phyloP scores from a whole-genome alignment of 1,140 invertebrate species.

The Amphibalanus amphitrite region DNA sequence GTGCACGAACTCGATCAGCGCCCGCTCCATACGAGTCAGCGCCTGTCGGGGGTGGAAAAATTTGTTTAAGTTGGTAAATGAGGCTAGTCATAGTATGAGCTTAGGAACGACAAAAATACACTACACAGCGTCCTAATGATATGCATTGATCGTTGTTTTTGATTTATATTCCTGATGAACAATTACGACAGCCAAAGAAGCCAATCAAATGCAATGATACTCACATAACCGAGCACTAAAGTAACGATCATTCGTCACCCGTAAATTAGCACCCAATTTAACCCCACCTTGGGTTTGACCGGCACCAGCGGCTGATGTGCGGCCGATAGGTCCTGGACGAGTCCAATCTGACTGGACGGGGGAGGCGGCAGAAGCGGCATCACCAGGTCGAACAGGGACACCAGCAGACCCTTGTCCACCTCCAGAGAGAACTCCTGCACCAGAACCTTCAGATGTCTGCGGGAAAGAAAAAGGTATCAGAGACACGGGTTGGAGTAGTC shows the following conservation, averaged over 20 bases:
- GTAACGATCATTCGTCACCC: no score
- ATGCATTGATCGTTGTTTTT: no score
- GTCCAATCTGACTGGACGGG: slow-evolving; percentile 29
- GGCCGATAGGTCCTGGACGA: slow-evolving; percentile 32
- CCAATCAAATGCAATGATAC: no score
- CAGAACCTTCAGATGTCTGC: slow-evolving; percentile 46
- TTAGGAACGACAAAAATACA: no score
- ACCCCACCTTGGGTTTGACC: slow-evolving; percentile 27
- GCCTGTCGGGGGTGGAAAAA: neutral
- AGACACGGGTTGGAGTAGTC: no score
- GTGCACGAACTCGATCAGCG: slow-evolving; percentile 44
- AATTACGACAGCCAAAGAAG: no score
- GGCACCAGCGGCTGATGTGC: slow-evolving; percentile 37
- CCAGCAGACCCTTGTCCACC: slow-evolving; percentile 51
- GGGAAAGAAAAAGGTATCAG: slow-evolving; percentile 16
- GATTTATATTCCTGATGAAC: no score
- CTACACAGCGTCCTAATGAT: no score
- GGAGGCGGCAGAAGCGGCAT: slow-evolving; percentile 31
- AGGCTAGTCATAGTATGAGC: no score
- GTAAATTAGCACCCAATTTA: no score
- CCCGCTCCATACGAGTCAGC: neutral
- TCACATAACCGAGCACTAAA: no score
- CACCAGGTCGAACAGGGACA: slow-evolving; percentile 40
- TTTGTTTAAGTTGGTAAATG: no score
- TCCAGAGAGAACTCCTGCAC: slow-evolving; percentile 53